Percentiles rank a stretch among this genome's conserved stretches.
Evolutionary conservation across 2,888 invertebrate genomes (phyloP).

Genomic region (Eilema depressum): DNA sequence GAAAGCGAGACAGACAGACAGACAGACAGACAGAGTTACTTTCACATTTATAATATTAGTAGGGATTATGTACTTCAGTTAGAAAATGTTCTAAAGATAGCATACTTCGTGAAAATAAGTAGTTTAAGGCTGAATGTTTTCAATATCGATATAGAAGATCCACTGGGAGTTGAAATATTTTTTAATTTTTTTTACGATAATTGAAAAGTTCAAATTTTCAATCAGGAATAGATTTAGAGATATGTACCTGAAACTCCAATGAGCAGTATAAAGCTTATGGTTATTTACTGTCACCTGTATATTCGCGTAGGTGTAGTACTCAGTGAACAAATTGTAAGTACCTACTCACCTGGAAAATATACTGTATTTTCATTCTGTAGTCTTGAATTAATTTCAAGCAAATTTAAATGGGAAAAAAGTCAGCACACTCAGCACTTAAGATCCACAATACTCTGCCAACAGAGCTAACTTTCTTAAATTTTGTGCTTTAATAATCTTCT

Average conservation of each 20-base stretch:
- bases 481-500: conserved; percentile 22
- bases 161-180: neutral
- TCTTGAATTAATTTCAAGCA: conserved; percentile 1
- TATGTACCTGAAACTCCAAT: no score
- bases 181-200: no score
- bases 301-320: no score
- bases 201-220: no score
- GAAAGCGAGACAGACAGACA: no score
- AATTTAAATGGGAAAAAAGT: neutral
- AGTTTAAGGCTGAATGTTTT: no score
- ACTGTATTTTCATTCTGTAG: neutral
- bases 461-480: neutral
- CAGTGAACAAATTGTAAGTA: neutral
- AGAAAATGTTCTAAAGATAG: neutral
- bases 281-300: no score
- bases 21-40: no score
- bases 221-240: no score
- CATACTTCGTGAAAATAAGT: neutral
- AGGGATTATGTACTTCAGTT: neutral
- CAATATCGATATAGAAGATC: no score
- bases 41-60: no score
- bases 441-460: conserved; percentile 4
- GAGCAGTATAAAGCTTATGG: no score
- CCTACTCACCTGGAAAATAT: neutral
- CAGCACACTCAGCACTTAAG: conserved; percentile 3